phyloP scores from a whole-genome alignment of 2,888 invertebrate genomes.

The Tenthredo amoena region DNA sequence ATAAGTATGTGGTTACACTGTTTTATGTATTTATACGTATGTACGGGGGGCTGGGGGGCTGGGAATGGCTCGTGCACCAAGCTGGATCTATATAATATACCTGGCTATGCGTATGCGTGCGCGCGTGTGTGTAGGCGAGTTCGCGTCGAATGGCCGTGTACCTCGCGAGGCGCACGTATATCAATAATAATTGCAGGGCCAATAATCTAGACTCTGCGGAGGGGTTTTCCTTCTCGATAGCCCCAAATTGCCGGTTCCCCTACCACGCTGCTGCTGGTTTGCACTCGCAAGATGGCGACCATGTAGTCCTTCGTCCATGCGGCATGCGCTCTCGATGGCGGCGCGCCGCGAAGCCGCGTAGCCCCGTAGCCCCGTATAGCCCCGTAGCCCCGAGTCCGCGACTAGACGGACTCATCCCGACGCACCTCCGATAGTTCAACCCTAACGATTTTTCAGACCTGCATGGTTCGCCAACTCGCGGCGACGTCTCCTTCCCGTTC shows the following conservation, averaged over 20 bases:
- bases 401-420: not conserved
- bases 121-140: not conserved
- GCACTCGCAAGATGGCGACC: constrained; percentile 57
- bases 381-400: not conserved
- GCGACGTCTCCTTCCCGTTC: not conserved
- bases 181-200: constrained; percentile 77
- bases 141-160: constrained; percentile 53
- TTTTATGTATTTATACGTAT: constrained; percentile 5
- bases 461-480: not conserved
- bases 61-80: constrained; percentile 26
- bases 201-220: constrained; percentile 75
- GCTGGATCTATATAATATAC: not conserved
- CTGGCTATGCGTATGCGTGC: not conserved
- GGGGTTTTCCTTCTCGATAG: constrained; percentile 72
- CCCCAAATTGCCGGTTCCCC: constrained; percentile 78
- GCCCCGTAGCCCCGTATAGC: not conserved
- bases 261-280: constrained; percentile 65
- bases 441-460: not conserved
- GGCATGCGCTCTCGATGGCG: constrained; percentile 74
- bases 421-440: constrained; percentile 42
- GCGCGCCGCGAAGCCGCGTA: constrained; percentile 67
- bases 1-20: not conserved
- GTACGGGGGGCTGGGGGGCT: not conserved
- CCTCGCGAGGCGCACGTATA: constrained; percentile 74
- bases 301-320: constrained; percentile 67